Percentiles rank a stretch among this genome's conserved stretches.
These are phyloP conservation scores for Oceanodroma leucorhoa DNA, from an alignment of 2,797 vertebrate species.

Conservation along the genomic window DNA sequence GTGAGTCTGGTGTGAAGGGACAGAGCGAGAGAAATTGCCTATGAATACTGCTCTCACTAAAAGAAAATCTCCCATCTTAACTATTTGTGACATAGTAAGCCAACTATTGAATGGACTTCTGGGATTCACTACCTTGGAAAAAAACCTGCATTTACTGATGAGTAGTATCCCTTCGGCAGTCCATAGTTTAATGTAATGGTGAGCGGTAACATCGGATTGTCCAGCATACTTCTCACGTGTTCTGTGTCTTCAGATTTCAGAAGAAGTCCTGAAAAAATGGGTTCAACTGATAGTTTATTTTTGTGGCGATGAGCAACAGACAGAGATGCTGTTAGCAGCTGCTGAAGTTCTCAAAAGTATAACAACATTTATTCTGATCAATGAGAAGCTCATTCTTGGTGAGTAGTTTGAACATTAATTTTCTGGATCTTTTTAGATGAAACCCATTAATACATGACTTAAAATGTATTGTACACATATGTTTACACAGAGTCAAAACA, in stretches of 20 bases:
- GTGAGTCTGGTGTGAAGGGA: not conserved
- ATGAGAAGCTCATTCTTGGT: constrained; percentile 81
- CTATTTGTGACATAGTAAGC: not conserved
- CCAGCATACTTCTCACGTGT: not conserved
- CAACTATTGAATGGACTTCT: not conserved
- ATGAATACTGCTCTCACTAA: not conserved
- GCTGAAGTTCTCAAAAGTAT: constrained; percentile 82
- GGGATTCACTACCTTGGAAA: not conserved
- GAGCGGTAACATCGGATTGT: rapidly evolving
- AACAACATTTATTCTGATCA: constrained; percentile 77
- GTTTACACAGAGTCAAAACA: not conserved
- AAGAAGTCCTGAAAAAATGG: constrained; percentile 80
- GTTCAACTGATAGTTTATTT: constrained; percentile 78
- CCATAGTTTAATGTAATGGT: not conserved
- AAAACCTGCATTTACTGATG: not conserved
- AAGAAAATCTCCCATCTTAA: not conserved
- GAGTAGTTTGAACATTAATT: constrained; percentile 55
- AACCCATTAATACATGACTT: not conserved
- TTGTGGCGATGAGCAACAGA: constrained; percentile 85
- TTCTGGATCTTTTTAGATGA: not conserved
- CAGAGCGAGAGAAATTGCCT: not conserved
- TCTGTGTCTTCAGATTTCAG: constrained; percentile 63
- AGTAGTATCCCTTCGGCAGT: not conserved
- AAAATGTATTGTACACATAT: not conserved
- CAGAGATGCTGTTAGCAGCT: constrained; percentile 83